Percentiles rank a stretch among this genome's conserved stretches.
These are phyloP conservation scores for Drosophila flavopinicola DNA, from an alignment of 2,888 invertebrate species.

Conservation along the genomic window DNA sequence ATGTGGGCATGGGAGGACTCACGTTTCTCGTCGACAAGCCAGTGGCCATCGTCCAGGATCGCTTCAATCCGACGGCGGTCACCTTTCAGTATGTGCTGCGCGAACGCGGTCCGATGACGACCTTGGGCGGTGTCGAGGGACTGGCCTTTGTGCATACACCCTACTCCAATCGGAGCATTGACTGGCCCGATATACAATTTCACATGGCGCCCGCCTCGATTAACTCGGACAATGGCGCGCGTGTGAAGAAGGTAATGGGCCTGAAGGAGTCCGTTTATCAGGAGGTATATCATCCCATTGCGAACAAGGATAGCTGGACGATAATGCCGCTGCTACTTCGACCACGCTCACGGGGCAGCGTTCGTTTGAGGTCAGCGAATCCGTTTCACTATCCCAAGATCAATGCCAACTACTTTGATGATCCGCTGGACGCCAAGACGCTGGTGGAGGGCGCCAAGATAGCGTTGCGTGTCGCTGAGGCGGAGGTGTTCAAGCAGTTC, in stretches of 20 bases:
- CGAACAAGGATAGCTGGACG: constrained; percentile 90
- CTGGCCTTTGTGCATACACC: constrained; percentile 94
- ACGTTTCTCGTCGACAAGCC: constrained; percentile 90
- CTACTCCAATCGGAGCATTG: constrained; percentile 90
- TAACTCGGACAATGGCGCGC: constrained; percentile 90
- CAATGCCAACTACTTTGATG: constrained; percentile 95
- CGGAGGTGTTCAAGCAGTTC: constrained; percentile 91
- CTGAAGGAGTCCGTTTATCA: constrained; percentile 92
- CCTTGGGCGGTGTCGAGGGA: constrained; percentile 94
- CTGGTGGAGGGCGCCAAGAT: constrained; percentile 94
- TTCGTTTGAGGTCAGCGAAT: constrained; percentile 90
- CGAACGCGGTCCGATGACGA: constrained; percentile 93
- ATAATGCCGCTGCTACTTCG: constrained; percentile 93
- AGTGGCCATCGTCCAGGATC: constrained; percentile 91
- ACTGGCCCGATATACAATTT: constrained; percentile 95
- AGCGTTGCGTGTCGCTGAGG: constrained; percentile 89
- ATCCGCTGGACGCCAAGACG: constrained; percentile 90
- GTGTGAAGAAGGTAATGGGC: constrained; percentile 91
- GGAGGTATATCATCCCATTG: constrained; percentile 91
- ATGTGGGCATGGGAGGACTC: constrained; percentile 92
- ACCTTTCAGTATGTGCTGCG: constrained; percentile 92
- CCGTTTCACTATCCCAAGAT: constrained; percentile 95
- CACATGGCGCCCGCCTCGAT: constrained; percentile 96
- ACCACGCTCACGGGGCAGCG: constrained; percentile 91
- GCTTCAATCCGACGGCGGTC: constrained; percentile 90